Base-by-base conservation (phyloP, 2,888 invertebrate species). In the Lasius fuliginosus region DNA sequence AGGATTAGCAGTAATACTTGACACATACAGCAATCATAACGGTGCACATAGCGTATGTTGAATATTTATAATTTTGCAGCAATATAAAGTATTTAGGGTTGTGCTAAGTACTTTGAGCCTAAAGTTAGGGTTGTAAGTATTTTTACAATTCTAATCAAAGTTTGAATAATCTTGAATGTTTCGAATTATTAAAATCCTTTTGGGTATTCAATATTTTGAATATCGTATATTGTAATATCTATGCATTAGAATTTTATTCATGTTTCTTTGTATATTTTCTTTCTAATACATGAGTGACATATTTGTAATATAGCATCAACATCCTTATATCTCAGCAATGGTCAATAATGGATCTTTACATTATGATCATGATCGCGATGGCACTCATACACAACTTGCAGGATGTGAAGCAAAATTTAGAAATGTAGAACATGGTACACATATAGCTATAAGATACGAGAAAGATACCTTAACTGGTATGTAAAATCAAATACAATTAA, bases 1-100 rank as follows among this genome's bases (percentile, higher is more conserved):
- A 89, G 97, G 99, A 0, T 95, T 99, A 56, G 99, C 98, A 5
- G 96, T 99, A 56, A 98, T 99, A 93, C 95, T 99, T 86, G 99
- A 99, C 93, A 99, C 99, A 0, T 99, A 99, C 95, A 99, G 99
- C 95, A 99, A 99, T 95, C 99, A 99, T 93, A 99, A 99, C 96
- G 99, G 99, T 6, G 98, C 98, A 27, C 99, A 99, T 94, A 99
- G 99, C 96, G 99, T 99, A 95, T 96, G 97, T 95, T 60, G 0
- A 46, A 71, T 49, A 15, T 3, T 67, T 49, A 15, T 9, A 56
- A 27, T 12, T 8, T 71, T 46, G 15, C 53, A 15, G 33, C 2
- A 53, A 53, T n/a, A 53, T 53, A n/a, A 2, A 53, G n/a, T 2
- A 6, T n/a, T n/a, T 49, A n/a, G n/a, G 8, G 1, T 53, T 53